phyloP scores from a whole-genome alignment of 2,888 invertebrate genomes.

The Latrodectus elegans region DNA sequence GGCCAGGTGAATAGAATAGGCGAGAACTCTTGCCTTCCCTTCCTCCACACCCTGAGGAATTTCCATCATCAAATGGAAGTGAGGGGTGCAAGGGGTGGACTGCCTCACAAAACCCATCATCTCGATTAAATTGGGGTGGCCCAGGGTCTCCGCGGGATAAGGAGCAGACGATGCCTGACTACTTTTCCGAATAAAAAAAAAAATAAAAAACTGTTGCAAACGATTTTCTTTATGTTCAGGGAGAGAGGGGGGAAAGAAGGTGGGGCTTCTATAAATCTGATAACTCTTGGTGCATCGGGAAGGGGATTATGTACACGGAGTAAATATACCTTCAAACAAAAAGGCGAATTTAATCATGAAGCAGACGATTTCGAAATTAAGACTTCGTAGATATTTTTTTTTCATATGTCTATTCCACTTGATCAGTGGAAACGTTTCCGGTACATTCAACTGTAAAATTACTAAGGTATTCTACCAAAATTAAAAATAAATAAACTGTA shows the following conservation, averaged over 20 bases:
- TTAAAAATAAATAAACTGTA: too few species aligned
- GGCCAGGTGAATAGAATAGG: neutral
- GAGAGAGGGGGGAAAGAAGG: constrained; percentile 4
- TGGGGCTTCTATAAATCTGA: neutral
- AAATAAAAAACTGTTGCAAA: neutral
- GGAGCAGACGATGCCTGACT: constrained; percentile 22
- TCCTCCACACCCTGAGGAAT: constrained; percentile 41
- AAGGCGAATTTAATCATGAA: neutral
- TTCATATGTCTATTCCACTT: too few species aligned
- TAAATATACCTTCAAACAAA: neutral
- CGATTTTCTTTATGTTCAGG: neutral
- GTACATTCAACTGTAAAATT: too few species aligned
- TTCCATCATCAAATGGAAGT: constrained; percentile 69
- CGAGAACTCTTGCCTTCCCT: constrained; percentile 7
- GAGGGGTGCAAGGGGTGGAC: constrained; percentile 8
- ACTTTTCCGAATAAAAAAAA: constrained; percentile 5
- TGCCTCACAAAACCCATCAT: constrained; percentile 64
- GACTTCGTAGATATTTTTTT: too few species aligned
- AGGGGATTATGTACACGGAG: neutral
- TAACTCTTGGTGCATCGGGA: neutral
- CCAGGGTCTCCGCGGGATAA: constrained; percentile 18
- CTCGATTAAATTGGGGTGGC: constrained; percentile 67
- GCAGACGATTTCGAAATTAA: too few species aligned
- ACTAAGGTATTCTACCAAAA: too few species aligned
- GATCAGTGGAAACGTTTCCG: too few species aligned